Evolutionary conservation across 37 sponge, comb jelly and placozoan genomes (phyloP).

Genomic region (Aphrocallistes beatrix): DNA sequence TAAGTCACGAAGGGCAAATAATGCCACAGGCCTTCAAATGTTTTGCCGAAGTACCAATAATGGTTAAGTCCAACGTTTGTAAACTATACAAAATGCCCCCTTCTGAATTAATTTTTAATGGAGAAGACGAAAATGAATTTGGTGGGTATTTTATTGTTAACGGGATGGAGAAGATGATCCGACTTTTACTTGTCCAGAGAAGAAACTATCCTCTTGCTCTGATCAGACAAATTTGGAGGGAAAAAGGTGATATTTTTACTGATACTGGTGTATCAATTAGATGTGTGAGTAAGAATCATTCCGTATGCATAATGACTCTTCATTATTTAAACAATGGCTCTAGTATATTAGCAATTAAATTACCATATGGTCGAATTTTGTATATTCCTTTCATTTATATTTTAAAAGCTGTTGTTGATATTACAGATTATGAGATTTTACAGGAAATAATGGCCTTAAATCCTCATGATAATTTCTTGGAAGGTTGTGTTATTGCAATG

Average conservation of each 20-base stretch:
- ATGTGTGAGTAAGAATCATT: conserved; percentile 68
- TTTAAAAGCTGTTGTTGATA: conserved; percentile 65
- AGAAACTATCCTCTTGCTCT: conserved; percentile 84
- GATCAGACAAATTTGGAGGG: conserved; percentile 59
- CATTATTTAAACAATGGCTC: conserved; percentile 89
- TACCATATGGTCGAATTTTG: conserved; percentile 57
- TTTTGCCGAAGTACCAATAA: conserved; percentile 67
- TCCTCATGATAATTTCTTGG: conserved; percentile 46
- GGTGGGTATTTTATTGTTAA: conserved; percentile 98
- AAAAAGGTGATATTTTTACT: conserved; percentile 64
- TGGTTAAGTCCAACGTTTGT: conserved; percentile 80
- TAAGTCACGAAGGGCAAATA: not conserved
- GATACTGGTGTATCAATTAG: conserved; percentile 72
- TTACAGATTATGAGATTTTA: conserved; percentile 55
- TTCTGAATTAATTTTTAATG: conserved; percentile 45
- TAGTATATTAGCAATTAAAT: conserved; percentile 54
- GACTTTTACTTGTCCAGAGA: conserved; percentile 77
- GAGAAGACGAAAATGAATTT: conserved; percentile 77
- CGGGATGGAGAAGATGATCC: conserved; percentile 77
- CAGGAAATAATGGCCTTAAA: conserved; percentile 46
- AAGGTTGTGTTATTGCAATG: conserved; percentile 66
- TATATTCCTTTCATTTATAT: conserved; percentile 72
- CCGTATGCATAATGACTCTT: conserved; percentile 53
- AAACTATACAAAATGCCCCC: conserved; percentile 40
- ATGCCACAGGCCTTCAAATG: not conserved